Evolutionary conservation across 2,888 invertebrate species (phyloP), one percentile per base, ranked within the genome.

Genomic region (Andrena camellia): DNA sequence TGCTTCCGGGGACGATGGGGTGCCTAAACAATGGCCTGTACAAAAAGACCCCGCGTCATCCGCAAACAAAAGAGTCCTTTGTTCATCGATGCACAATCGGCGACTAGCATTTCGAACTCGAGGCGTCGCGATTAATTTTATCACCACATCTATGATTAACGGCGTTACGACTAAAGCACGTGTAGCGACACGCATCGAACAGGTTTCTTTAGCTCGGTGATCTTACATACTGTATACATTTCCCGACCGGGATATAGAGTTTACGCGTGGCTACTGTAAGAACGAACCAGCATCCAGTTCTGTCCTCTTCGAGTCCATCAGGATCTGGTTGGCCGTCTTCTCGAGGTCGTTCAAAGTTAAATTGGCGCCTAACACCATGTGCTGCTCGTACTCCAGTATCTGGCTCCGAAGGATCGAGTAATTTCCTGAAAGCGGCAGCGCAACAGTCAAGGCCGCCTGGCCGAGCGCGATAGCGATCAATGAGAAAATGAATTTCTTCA

Each of bases 221-320:
- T 2, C 4, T 50, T 50, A 6, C 17, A 13, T 26, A n/a, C 1
- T 54, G 17, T 17, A 7, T 6, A 17, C 23, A 62, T 17, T 7
- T 33, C n/a, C 17, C 6, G 26, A 57, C 1, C 1, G 4, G 7
- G 4, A 60, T 42, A 1, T 5, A 17, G 4, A 42, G 42, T 17
- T 42, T 42, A 5, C 17, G 42, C 13, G 33, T 3, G 8, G n/a
- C n/a, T 17, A 5, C 10, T 62, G 5, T 13, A 66, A 62, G 70
- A 26, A 76, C 86, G 95, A 94, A 72, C 95, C 96, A 87, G 95
- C 94, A 13, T 95, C 92, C 26, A 95, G 90, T 91, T 96, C 96
- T 1, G 92, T 86, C 23, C 93, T 92, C 89, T 96, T 96, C 59
- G 94, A 94, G 52, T 90, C 89, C 96, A 96, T 96, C 17, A 96